These are phyloP conservation scores for Garra rufa DNA, from an alignment of 2,113 vertebrate species.

Conservation along the genomic window DNA sequence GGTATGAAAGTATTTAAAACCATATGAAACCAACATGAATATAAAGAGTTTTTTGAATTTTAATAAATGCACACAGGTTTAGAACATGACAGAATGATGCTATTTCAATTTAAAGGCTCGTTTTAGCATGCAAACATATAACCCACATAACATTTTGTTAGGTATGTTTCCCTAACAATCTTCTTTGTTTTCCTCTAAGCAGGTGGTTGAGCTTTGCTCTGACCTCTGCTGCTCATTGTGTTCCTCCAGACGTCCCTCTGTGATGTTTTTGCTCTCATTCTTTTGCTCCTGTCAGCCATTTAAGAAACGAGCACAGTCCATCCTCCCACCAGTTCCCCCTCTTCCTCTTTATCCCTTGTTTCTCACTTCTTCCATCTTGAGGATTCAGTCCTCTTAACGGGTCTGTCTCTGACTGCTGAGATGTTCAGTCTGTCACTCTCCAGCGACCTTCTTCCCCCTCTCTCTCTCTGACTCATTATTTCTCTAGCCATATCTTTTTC, in stretches of 20 bases:
- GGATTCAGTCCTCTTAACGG: conserved; percentile 15
- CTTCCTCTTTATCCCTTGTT: conserved; percentile 36
- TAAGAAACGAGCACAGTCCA: conserved; percentile 38
- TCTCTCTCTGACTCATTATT: conserved; percentile 19
- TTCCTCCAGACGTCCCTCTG: background rate
- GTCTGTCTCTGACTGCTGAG: background rate
- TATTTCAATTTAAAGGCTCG: background rate
- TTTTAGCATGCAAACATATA: background rate
- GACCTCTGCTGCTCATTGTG: conserved; percentile 34
- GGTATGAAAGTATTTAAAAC: too few species aligned
- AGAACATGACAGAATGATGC: background rate
- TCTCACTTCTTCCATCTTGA: conserved; percentile 33
- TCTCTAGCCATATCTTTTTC: background rate
- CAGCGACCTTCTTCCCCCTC: background rate
- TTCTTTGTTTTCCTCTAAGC: background rate
- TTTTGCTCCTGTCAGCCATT: conserved; percentile 43
- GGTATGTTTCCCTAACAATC: background rate
- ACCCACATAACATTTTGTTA: background rate
- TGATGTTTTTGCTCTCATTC: conserved; percentile 33
- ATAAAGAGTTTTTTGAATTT: too few species aligned
- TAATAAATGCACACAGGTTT: too few species aligned
- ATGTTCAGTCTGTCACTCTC: background rate
- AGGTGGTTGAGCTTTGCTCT: background rate
- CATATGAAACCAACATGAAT: too few species aligned
- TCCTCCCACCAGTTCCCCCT: conserved; percentile 56